A percentile compares a stretch with the other conserved stretches of the same genome.
Evolutionary conservation across 2,888 invertebrate species (phyloP).

Genomic region (Sphaerophoria taeniata): DNA sequence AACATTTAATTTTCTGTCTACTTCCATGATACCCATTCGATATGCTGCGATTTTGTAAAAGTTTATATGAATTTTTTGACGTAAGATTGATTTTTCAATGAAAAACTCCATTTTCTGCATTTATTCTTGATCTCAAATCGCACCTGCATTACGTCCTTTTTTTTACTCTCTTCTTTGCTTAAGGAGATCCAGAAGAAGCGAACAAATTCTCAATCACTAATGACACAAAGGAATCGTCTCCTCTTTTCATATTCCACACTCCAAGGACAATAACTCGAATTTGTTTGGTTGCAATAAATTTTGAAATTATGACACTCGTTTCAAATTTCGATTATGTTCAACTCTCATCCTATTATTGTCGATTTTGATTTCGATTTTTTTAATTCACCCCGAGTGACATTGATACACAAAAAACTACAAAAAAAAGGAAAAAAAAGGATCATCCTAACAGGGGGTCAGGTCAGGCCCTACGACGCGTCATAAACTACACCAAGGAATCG

Average conservation of each 20-base stretch:
- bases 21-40: neutral
- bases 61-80: neutral
- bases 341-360: slow-evolving; percentile 51
- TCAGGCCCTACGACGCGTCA: neutral
- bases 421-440: slow-evolving; percentile 17
- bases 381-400: slow-evolving; percentile 24
- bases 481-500: slow-evolving; percentile 3
- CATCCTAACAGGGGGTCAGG: slow-evolving; percentile 56
- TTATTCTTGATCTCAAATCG: neutral
- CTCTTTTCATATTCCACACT: slow-evolving; percentile 41
- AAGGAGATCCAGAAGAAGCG: neutral
- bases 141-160: slow-evolving; percentile 46
- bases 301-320: slow-evolving; percentile 72
- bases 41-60: neutral
- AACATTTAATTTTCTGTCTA: neutral
- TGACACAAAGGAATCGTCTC: neutral
- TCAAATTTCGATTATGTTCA: slow-evolving; percentile 67
- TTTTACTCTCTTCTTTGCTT: neutral
- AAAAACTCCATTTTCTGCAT: neutral
- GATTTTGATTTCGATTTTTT: neutral
- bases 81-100: neutral
- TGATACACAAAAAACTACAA: neutral
- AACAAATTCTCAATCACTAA: slow-evolving; percentile 32
- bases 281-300: slow-evolving; percentile 72
- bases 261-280: slow-evolving; percentile 37